Evolutionary conservation across 2,888 invertebrate species (phyloP), one percentile per base, ranked within the genome.

Genomic region (Augochlorella aurata): DNA sequence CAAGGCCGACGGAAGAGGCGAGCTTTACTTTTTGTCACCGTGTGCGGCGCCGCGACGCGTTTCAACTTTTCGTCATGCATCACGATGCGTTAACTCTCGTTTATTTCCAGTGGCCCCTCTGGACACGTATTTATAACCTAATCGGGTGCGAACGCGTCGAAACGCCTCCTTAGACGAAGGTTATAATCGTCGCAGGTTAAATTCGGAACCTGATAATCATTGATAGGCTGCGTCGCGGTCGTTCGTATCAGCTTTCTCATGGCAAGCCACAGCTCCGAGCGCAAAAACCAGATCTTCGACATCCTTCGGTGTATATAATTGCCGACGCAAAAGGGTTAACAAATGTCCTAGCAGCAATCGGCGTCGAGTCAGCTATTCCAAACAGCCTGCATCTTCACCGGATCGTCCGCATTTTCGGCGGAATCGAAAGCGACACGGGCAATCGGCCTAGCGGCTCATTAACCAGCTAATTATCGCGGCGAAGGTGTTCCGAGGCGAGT

Each of bases 31-130:
- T 89, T 89, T 90, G 90, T 90, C 89, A 87, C 84, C 87, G 87
- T 89, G 89, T 89, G 89, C 89, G 89, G 84, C 88, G 84, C 86
- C 87, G 84, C 87, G 88, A 88, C 88, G 88, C 88, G 85, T 88
- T 88, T 88, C 79, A 88, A 85, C 88, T 85, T 85, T 81, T 84
- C 86, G 86, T 88, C 86, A 83, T 86, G 88, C 88, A 83, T 82
- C 84, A 72, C 76, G 87, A 81, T 76, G 85, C 87, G 87, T 87
- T 87, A 87, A 85, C 81, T 71, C 81, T 84, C 85, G 87, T 87
- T 87, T 87, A 87, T 85, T 87, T 87, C 85, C 78, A 84, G 77
- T 63, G 65, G 24, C 65, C 68, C 45, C 58, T 63, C 75, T 47
- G 63, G 54, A 58, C 75, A 68, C 80, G 84, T 87, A 87, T 87